phyloP scores from a whole-genome alignment of 2,113 vertebrate genomes.

The Chaetorhynchus papuensis region DNA sequence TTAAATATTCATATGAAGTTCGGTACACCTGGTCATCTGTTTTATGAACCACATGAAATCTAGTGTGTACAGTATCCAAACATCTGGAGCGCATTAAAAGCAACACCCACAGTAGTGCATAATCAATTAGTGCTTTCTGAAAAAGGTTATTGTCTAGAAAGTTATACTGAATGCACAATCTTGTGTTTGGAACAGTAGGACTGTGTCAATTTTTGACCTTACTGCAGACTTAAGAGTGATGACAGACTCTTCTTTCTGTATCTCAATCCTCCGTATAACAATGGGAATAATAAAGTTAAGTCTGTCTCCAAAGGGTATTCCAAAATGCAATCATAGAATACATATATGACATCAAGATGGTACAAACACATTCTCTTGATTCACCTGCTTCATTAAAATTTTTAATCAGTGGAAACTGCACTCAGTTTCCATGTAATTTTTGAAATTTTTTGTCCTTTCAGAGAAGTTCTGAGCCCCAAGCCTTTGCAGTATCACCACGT shows the following conservation, averaged over 20 bases:
- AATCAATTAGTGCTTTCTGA: background rate
- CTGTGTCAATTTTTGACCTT: background rate
- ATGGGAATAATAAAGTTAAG: background rate
- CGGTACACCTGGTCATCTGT: background rate
- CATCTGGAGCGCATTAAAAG: background rate
- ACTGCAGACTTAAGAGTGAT: background rate
- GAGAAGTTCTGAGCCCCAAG: background rate
- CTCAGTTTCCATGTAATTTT: background rate
- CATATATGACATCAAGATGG: fast-evolving
- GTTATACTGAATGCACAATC: background rate
- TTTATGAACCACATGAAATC: background rate
- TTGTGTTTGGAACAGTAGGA: background rate
- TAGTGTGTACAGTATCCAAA: background rate
- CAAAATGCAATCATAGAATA: background rate
- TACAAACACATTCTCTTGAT: background rate
- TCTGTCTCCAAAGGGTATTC: background rate
- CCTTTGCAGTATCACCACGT: background rate
- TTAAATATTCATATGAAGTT: background rate
- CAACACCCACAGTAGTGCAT: background rate
- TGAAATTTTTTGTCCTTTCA: background rate
- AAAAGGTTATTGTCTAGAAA: background rate
- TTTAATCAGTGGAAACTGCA: background rate
- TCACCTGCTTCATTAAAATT: background rate
- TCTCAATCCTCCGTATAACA: background rate
- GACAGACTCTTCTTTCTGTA: background rate